A percentile compares a stretch with the other conserved stretches of the same genome.
Conservation (phyloP, 1,140 invertebrate genomes). For the Daktulosphaira vitifoliae region DNA sequence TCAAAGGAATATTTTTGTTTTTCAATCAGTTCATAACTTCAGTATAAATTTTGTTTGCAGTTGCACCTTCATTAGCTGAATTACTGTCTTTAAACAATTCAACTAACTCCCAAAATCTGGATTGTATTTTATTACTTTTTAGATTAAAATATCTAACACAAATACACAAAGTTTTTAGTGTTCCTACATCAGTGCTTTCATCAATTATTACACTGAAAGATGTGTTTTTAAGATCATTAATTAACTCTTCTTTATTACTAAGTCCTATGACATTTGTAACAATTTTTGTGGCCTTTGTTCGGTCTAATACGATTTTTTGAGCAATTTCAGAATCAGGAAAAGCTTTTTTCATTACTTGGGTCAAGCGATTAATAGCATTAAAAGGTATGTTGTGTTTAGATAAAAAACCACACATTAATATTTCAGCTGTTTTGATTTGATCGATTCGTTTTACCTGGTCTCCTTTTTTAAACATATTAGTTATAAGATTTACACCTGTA, state of each 20-base stretch:
- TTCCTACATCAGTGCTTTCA: background rate
- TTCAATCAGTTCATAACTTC: background rate
- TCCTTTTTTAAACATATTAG: background rate
- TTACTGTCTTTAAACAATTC: background rate
- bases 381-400: background rate
- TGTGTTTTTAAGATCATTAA: background rate
- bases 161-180: background rate
- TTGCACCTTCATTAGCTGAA: background rate
- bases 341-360: background rate
- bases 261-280: background rate
- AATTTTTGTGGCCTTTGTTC: conserved; percentile 1
- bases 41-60: background rate
- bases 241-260: background rate
- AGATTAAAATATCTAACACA: background rate
- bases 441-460: background rate
- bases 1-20: too few relatives aligned
- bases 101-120: conserved; percentile 2
- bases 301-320: background rate
- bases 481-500: background rate
- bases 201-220: background rate
- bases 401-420: background rate
- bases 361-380: background rate
- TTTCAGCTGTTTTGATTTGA: background rate
- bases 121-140: background rate
- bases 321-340: background rate